Evolutionary conservation across 2,888 invertebrate species (phyloP).

Genomic region (Cheilosia pagana): DNA sequence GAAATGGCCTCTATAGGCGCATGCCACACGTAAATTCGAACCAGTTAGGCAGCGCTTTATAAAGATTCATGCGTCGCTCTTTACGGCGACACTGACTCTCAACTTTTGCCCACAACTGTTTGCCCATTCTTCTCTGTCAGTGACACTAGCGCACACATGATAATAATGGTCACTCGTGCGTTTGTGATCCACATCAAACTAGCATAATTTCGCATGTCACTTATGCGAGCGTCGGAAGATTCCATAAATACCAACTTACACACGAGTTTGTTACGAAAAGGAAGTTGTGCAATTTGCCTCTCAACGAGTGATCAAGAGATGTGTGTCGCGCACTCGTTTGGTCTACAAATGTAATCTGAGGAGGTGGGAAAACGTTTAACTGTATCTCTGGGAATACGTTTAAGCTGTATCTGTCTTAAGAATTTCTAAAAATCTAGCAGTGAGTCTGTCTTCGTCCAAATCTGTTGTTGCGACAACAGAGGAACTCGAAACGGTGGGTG

Average conservation of each 20-base stretch:
- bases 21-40: no score
- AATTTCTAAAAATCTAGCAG: no score
- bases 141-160: slow-evolving; percentile 30
- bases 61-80: no score
- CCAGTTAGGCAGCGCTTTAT: no score
- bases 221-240: slow-evolving; percentile 9
- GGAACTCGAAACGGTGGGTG: no score
- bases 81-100: no score
- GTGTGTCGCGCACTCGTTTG: slow-evolving; percentile 26
- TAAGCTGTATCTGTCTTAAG: no score
- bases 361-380: slow-evolving; percentile 64
- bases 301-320: not conserved
- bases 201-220: slow-evolving; percentile 32
- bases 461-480: no score
- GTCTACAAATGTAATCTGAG: slow-evolving; percentile 33
- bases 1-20: no score
- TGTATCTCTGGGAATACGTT: no score
- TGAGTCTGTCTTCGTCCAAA: no score
- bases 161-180: not conserved
- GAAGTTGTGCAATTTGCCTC: slow-evolving; percentile 64
- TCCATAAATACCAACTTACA: slow-evolving; percentile 8
- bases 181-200: slow-evolving; percentile 44
- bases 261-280: slow-evolving; percentile 25
- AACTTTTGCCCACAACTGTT: slow-evolving; percentile 29
- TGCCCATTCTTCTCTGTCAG: slow-evolving; percentile 25